Conservation (phyloP, 1,140 invertebrate species). For the Apis cerana region DNA sequence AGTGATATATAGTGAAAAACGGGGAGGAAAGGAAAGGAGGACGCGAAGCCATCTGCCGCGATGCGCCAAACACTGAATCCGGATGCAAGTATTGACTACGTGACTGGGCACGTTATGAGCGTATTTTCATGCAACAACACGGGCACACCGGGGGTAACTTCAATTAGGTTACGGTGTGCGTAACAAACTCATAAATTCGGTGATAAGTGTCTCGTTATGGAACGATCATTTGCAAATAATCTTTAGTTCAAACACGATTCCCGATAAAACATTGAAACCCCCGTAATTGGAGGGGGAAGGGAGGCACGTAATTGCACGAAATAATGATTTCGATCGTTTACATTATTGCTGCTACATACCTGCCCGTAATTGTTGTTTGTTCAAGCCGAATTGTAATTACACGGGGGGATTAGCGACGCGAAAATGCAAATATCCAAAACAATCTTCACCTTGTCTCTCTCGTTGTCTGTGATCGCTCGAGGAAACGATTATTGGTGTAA, state of each 20-base stretch:
- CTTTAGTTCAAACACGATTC: not conserved
- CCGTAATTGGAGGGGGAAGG: not conserved
- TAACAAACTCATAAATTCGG: constrained; percentile 44
- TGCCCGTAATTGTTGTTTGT: no score
- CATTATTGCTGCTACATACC: not conserved
- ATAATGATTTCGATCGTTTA: not conserved
- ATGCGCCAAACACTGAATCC: constrained; percentile 56
- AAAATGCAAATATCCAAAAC: no score
- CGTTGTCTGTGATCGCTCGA: no score
- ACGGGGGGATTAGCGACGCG: no score
- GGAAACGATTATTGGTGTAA: no score
- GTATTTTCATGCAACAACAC: constrained; percentile 59
- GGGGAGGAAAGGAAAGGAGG: not conserved
- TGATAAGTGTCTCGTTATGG: constrained; percentile 23
- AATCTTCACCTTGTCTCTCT: no score
- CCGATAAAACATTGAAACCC: not conserved
- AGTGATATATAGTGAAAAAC: constrained; percentile 13
- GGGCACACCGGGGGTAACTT: constrained; percentile 15
- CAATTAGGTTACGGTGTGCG: constrained; percentile 39
- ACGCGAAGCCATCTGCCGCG: constrained; percentile 21
- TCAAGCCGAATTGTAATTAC: no score
- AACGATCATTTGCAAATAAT: not conserved
- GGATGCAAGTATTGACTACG: constrained; percentile 61
- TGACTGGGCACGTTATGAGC: constrained; percentile 62
- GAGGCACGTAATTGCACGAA: no score